A percentile compares a stretch with the other conserved stretches of the same genome.
These are phyloP conservation scores for Microctenopoma lineatum DNA, from an alignment of 2,797 vertebrate genomes.

Conservation along the genomic window DNA sequence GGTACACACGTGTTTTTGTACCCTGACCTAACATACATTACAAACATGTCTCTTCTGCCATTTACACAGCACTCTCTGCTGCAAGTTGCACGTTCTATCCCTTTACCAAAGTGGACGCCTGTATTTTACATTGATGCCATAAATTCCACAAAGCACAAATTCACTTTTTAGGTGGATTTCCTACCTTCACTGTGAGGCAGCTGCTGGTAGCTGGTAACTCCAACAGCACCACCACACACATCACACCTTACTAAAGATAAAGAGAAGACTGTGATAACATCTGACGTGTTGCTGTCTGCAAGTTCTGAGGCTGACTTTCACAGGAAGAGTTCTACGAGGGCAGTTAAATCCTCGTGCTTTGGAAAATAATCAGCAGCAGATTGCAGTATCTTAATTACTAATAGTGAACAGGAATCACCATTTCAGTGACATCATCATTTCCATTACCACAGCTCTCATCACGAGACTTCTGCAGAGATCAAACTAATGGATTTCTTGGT, in stretches of 20 bases:
- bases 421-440: background rate
- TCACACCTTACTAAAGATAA: too few relatives aligned
- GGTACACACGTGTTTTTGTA: conserved; percentile 62
- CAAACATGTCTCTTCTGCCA: conserved; percentile 40
- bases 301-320: background rate
- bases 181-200: background rate
- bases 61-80: conserved; percentile 34
- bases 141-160: background rate
- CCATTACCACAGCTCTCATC: background rate
- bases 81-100: conserved; percentile 21
- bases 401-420: background rate
- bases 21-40: conserved; percentile 51
- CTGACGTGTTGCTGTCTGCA: background rate
- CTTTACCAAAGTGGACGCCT: conserved; percentile 3
- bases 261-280: too few relatives aligned
- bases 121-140: background rate
- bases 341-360: background rate
- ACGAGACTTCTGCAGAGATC: background rate
- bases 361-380: background rate
- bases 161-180: background rate
- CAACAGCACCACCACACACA: background rate
- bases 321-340: background rate
- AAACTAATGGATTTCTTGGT: background rate
- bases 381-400: background rate
- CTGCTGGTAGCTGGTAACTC: too few relatives aligned